These are phyloP conservation scores for Colostygia pectinataria DNA, from an alignment of 2,888 invertebrate genomes.

Conservation along the genomic window DNA sequence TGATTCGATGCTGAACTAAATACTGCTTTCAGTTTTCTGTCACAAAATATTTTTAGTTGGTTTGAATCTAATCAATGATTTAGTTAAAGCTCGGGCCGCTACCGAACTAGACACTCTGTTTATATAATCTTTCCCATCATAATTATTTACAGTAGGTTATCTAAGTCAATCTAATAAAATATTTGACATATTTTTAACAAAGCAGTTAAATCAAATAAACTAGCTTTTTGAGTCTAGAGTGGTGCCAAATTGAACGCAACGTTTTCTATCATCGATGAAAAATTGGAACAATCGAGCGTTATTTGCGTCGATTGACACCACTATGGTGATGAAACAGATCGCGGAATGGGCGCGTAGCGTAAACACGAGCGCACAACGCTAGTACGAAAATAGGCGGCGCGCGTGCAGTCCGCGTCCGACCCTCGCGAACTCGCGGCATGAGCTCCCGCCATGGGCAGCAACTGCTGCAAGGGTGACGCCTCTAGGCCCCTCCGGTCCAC, in stretches of 20 bases:
- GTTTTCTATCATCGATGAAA: constrained; percentile 21
- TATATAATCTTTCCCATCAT: background rate
- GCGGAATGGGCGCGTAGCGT: constrained; percentile 37
- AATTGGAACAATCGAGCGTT: constrained; percentile 36
- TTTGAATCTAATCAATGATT: constrained; percentile 22
- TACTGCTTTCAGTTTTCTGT: background rate
- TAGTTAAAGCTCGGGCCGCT: constrained; percentile 1
- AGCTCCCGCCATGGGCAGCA: constrained; percentile 81
- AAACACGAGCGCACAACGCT: constrained; percentile 63
- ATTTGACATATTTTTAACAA: background rate
- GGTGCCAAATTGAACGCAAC: constrained; percentile 12
- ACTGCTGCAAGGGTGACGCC: constrained; percentile 83
- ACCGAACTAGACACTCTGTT: background rate
- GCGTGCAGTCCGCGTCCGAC: constrained; percentile 66
- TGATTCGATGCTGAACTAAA: constrained; percentile 17
- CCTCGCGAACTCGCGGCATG: constrained; percentile 69
- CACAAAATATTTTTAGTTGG: constrained; percentile 4
- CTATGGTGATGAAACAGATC: constrained; percentile 37
- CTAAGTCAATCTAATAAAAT: no score
- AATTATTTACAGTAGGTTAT: background rate
- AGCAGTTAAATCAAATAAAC: background rate
- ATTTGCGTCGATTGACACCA: constrained; percentile 37
- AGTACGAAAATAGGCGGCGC: constrained; percentile 63
- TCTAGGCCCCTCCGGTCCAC: constrained; percentile 70
- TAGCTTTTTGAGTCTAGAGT: background rate